Base-by-base conservation (phyloP, 2,888 invertebrate genomes). In the Melitaea athalia region DNA sequence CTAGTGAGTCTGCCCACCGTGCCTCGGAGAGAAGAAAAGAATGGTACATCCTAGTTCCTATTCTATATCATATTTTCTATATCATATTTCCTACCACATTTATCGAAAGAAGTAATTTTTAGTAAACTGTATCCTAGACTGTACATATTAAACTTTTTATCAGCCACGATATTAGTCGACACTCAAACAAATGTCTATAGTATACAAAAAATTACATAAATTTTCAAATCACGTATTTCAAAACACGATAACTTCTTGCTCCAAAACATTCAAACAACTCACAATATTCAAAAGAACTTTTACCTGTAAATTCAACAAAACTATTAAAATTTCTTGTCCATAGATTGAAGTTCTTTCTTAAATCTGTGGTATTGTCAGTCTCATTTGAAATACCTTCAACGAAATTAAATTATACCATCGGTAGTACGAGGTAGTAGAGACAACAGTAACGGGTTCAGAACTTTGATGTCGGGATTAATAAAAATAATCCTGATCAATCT, bases 321-420 rank as follows among this genome's bases (percentile, higher is more conserved):
- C 33, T 57, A 67, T 49, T 49, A 57, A 43, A 57, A n/a, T 15
- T 62, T 62, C 49, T 45, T 17, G 67, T 38, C 62, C n/a, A n/a
- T n/a, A n/a, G n/a, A n/a, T n/a, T n/a, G n/a, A n/a, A n/a, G n/a
- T n/a, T n/a, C n/a, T n/a, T n/a, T n/a, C n/a, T n/a, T n/a, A n/a
- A n/a, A n/a, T n/a, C n/a, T n/a, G n/a, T n/a, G 24, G 24, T 57
- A 42, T 47, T 17, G 67, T 38, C 62, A 55, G 47, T 55, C 62
- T 12, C 49, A 67, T 62, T 63, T 67, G 42, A 47, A 62, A 67
- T 62, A 62, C 66, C 15, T 42, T 61, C 66, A 57, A 49, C 55
- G 15, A 49, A 63, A 67, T 50, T 57, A 67, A 63, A 67, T 67
- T 63, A 67, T 42, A 12, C 17, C 57, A 33, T 63, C 55, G 57